Percentiles rank a stretch among this genome's conserved stretches.
phyloP scores from a whole-genome alignment of 2,797 vertebrate genomes.

The Acipenser oxyrinchus region DNA sequence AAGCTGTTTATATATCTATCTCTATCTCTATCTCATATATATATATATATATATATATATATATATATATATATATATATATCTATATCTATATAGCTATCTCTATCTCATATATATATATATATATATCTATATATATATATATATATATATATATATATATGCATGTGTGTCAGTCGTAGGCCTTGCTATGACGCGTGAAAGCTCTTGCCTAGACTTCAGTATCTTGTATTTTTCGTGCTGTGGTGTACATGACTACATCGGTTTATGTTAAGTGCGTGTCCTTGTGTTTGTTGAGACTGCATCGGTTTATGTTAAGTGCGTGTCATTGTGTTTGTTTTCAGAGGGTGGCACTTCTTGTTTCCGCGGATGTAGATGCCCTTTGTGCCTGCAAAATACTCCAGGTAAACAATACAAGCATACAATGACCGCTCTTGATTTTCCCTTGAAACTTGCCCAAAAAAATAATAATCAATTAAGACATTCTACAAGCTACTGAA shows the following conservation, averaged over 20 bases:
- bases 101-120: too few species aligned
- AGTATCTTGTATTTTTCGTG: too few species aligned
- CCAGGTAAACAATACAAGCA: conserved; percentile 62
- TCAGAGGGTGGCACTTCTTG: conserved; percentile 87
- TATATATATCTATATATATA: too few species aligned
- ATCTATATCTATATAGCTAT: too few species aligned
- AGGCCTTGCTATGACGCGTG: too few species aligned
- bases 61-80: too few species aligned
- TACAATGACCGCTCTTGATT: neutral
- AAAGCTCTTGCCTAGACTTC: too few species aligned
- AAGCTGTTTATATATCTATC: too few species aligned
- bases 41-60: too few species aligned
- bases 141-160: too few species aligned
- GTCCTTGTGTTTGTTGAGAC: conserved; percentile 18
- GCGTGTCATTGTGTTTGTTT: conserved; percentile 20
- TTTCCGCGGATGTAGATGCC: conserved; percentile 85
- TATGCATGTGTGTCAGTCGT: neutral
- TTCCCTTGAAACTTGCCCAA: neutral
- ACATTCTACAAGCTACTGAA: neutral
- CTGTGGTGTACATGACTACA: neutral
- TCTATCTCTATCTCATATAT: too few species aligned
- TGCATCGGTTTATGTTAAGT: neutral
- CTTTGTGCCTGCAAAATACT: conserved; percentile 93
- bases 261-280: neutral
- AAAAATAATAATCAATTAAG: too few species aligned